Conservation (phyloP, 2,888 invertebrate species). For the Anorthoa munda region DNA sequence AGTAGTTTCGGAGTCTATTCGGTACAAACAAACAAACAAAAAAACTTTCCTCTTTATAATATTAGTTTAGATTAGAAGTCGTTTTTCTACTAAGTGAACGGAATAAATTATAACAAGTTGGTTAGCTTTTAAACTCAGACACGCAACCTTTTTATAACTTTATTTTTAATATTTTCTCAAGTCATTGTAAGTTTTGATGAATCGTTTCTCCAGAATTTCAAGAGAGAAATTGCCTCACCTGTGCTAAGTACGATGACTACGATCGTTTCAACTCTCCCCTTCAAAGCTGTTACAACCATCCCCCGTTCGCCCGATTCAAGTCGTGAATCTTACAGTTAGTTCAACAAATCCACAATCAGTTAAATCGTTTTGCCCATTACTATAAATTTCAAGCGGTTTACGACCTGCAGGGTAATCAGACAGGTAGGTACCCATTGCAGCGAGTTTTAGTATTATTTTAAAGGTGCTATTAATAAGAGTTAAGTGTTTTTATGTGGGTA, state of each 20-base stretch:
- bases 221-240: slow-evolving; percentile 23
- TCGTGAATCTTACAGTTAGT: slow-evolving; percentile 51
- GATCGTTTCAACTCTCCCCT: slow-evolving; percentile 6
- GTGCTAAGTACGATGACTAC: slow-evolving; percentile 14
- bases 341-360: slow-evolving; percentile 57
- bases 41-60: no score
- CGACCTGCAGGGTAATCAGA: slow-evolving; percentile 29
- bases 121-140: no score
- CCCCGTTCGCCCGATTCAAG: neutral
- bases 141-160: no score
- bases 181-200: neutral
- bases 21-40: no score
- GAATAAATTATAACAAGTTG: no score
- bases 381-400: slow-evolving; percentile 38
- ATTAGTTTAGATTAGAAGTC: no score
- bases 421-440: neutral
- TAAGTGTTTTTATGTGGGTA: slow-evolving; percentile 13
- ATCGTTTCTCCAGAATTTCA: neutral
- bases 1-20: no score
- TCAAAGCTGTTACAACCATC: slow-evolving; percentile 27
- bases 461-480: neutral
- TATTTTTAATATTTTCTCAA: no score
- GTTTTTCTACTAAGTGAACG: no score
- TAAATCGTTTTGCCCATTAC: slow-evolving; percentile 50
- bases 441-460: slow-evolving; percentile 29